Evolutionary conservation across 1,140 invertebrate genomes (phyloP).

Genomic region (Globodera ellingtonae): DNA sequence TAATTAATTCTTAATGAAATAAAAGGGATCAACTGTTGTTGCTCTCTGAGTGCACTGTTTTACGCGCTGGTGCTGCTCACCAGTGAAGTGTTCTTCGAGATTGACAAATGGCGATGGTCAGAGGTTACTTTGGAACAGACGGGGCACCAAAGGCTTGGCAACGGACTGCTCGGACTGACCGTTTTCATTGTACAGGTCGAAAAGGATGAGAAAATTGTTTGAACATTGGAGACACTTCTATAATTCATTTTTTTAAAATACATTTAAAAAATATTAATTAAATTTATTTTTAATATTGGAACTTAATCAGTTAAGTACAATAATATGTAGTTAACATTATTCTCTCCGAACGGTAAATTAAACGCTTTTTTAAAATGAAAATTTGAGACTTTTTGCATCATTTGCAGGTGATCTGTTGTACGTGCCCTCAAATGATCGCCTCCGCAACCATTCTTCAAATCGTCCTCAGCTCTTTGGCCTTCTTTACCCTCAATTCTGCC

Average conservation of each 20-base stretch:
- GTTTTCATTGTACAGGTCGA: slow-evolving; percentile 60
- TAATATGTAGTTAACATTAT: too few species aligned
- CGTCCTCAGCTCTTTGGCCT: slow-evolving; percentile 55
- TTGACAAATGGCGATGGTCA: slow-evolving; percentile 62
- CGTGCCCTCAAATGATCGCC: slow-evolving; percentile 45
- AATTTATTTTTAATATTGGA: background rate
- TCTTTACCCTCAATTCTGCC: slow-evolving; percentile 57
- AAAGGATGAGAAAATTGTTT: too few species aligned
- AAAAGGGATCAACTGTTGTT: slow-evolving; percentile 54
- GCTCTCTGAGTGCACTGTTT: slow-evolving; percentile 58
- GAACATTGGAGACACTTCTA: background rate
- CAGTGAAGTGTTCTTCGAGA: slow-evolving; percentile 62
- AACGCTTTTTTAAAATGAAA: background rate
- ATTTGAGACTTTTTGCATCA: background rate
- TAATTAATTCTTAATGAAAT: background rate
- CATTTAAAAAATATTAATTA: background rate
- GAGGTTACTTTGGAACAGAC: slow-evolving; percentile 56
- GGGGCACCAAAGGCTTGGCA: slow-evolving; percentile 59
- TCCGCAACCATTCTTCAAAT: slow-evolving; percentile 58
- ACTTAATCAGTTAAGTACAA: background rate
- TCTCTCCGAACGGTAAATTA: background rate
- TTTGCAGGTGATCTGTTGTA: slow-evolving; percentile 12
- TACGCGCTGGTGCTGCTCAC: slow-evolving; percentile 60
- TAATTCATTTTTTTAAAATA: background rate
- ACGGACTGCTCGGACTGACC: slow-evolving; percentile 60